Evolutionary conservation across 2,888 invertebrate genomes (phyloP), one percentile per base, ranked within the genome.

Genomic region (Habrosyne pyritoides): DNA sequence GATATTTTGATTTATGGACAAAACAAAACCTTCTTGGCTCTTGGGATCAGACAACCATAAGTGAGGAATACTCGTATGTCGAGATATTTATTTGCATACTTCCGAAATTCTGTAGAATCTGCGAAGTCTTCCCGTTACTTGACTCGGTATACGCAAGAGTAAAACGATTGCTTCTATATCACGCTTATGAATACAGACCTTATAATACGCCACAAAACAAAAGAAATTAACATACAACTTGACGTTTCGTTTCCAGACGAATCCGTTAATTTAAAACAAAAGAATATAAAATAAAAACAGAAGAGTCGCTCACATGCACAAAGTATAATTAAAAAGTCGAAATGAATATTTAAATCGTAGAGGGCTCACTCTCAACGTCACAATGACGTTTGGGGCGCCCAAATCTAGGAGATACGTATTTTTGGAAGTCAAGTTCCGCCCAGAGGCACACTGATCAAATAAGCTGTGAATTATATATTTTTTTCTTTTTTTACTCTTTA

Each of bases 301-400:
- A 22, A 76, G 75, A 79, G 68, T 71, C 77, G 75, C 86, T 86
- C 90, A 90, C 84, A 89, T 90, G 88, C 83, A 83, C 84, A 83
- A 73, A 81, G 89, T 86, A 89, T 90, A 91, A 91, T 91, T 91
- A 91, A 90, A 88, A 87, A 86, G 87, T 79, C 83, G 78, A 81
- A 86, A 92, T 92, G 91, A 92, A 92, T 91, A 91, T 92, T 92
- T 88, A 91, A 91, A 91, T 61, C 69, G 81, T 77, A 76, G 82
- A 89, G 89, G 81, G 87, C 79, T 81, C 78, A 76, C 87, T 83
- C 77, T 72, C 71, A 68, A 66, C 74, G 71, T 76, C 81, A 89
- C 91, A 90, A 91, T 91, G 88, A 87, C 84, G 83, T 86, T 88
- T 85, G 83, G 84, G 83, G 86, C 74, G 77, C 75, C 86, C 84